A percentile compares a stretch with the other conserved stretches of the same genome.
Evolutionary conservation across 2,797 vertebrate species (phyloP).

Genomic region (Muscicapa striata): DNA sequence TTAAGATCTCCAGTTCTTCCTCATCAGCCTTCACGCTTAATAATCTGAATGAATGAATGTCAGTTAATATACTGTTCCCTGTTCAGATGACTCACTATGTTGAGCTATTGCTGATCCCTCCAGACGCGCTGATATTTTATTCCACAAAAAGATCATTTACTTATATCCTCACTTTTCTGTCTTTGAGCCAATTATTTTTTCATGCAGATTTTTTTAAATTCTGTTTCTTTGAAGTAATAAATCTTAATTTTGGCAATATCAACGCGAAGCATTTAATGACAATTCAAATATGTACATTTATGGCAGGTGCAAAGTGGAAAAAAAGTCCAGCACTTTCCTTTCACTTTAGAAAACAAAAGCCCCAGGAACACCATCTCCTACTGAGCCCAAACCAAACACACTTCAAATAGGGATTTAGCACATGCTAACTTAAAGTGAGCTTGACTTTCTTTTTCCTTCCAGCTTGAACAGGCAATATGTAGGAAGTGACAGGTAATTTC

Average conservation of each 20-base stretch:
- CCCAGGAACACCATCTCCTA: not conserved
- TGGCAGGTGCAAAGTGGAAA: not conserved
- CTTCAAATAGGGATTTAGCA: not conserved
- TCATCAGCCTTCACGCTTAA: not conserved
- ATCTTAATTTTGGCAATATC: not conserved
- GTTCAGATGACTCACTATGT: not conserved
- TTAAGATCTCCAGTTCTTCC: not conserved
- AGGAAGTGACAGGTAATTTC: not conserved
- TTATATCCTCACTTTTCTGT: not conserved
- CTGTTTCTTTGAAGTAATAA: not conserved
- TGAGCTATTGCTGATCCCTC: not conserved
- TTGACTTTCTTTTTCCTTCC: not conserved
- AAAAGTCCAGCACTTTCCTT: not conserved
- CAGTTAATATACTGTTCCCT: not conserved
- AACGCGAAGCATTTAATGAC: not conserved
- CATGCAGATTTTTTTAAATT: not conserved
- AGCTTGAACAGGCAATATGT: not conserved
- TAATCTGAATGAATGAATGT: not conserved
- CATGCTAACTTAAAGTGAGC: not conserved
- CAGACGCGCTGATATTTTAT: not conserved
- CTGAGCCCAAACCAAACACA: not conserved
- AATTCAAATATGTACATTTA: not conserved
- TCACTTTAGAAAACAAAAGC: not conserved
- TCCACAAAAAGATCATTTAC: not conserved
- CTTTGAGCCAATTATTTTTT: not conserved